phyloP scores from a whole-genome alignment of 2,797 vertebrate genomes.

The Distichodus sexfasciatus region DNA sequence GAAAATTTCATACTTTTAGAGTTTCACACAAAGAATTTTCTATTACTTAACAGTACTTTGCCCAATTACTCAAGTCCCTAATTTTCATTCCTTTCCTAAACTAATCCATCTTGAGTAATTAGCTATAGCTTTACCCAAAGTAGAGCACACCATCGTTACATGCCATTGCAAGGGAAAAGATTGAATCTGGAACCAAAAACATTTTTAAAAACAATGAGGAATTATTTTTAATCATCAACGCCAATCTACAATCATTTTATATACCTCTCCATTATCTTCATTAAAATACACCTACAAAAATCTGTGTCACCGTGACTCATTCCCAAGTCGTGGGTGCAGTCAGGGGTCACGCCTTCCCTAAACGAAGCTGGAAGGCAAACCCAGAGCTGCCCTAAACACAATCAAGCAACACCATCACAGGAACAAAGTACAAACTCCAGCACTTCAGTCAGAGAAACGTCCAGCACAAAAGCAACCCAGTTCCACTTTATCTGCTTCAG shows the following conservation, averaged over 20 bases:
- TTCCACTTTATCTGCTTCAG: conserved; percentile 32
- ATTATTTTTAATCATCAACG: neutral
- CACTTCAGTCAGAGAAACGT: conserved; percentile 4
- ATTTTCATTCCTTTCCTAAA: too few relatives aligned
- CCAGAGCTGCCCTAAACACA: neutral
- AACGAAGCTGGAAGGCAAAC: neutral
- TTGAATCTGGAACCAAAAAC: neutral
- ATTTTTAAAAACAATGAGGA: neutral
- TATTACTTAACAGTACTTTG: too few relatives aligned
- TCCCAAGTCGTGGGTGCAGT: neutral
- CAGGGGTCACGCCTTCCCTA: conserved; percentile 14
- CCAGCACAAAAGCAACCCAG: neutral
- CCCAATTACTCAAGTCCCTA: too few relatives aligned
- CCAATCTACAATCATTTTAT: neutral
- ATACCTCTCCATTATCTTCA: neutral
- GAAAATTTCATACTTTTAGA: too few relatives aligned
- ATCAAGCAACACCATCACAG: neutral
- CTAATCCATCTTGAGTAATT: too few relatives aligned
- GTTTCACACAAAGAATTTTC: too few relatives aligned
- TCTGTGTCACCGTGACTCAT: conserved; percentile 15
- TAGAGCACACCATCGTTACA: too few relatives aligned
- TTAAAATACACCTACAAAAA: neutral
- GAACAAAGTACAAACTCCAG: conserved; percentile 26
- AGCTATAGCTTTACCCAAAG: too few relatives aligned
- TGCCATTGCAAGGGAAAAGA: too few relatives aligned